Evolutionary conservation across 2,113 vertebrate species (phyloP), one percentile per base, ranked within the genome.

Genomic region (Calypte anna): DNA sequence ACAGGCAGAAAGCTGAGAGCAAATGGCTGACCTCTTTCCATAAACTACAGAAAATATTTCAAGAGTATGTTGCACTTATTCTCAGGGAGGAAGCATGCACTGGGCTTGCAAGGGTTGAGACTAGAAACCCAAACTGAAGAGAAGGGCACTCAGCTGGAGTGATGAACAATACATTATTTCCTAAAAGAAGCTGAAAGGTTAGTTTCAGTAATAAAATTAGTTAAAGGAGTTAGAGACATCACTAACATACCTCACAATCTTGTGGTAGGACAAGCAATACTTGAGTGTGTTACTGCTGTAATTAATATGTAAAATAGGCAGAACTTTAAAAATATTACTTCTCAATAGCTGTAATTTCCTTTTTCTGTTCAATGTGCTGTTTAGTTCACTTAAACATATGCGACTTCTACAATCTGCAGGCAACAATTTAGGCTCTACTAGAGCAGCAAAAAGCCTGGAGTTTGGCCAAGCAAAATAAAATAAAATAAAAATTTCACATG

Each of bases 61-160:
- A 96, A 54, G 68, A 95, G 33, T 90, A 43, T 57, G 92, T 78
- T 50, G 86, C 50, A 3, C 68, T 94, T 92, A 91, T 91, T 33
- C 38, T 97, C 5, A 82, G 96, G 6, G 70, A 96, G 66, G 90
- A 96, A 76, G 58, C 62, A 74, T 93, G 96, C 2, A 6, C 82
- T 21, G 75, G 50, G 19, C 82, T 98, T 33, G 94, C 93, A 83
- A 96, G 96, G 96, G 96, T 97, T 97, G 70, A 88, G 75, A 31
- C 82, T 31, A 73, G 73, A 72, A 84, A 67, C 30, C 14, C 64
- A 62, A 63, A 87, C 33, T 48, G 20, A 85, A 63, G 63, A 76
- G 25, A 43, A 82, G 23, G 22, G 22, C 36, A 20, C 72, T 91
- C 44, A 61, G 48, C 23, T 75, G 80, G 31, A 82, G 62, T 75